phyloP scores from a whole-genome alignment of 2,113 vertebrate species.

The Baryphthengus martii region DNA sequence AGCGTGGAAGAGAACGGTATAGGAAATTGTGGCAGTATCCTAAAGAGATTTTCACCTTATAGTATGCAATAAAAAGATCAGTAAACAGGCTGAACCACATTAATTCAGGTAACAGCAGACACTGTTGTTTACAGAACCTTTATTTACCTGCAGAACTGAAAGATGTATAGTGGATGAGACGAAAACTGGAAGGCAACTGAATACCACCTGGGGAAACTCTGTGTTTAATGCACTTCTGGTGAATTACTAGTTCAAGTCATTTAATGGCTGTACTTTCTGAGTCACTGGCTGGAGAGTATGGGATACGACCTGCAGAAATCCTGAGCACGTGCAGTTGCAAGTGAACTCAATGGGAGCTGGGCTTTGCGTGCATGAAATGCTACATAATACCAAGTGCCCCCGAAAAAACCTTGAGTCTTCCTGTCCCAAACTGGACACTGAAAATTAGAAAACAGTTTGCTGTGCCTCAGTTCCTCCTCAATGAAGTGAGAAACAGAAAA shows the following conservation, averaged over 20 bases:
- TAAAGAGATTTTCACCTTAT: not conserved
- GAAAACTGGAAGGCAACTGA: not conserved
- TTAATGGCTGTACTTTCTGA: not conserved
- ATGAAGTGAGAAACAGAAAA: not conserved
- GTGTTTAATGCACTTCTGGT: not conserved
- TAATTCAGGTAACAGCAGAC: not conserved
- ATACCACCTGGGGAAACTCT: not conserved
- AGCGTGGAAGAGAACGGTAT: not conserved
- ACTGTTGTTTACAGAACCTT: not conserved
- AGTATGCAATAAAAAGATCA: not conserved
- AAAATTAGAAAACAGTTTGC: not conserved
- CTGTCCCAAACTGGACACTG: not conserved
- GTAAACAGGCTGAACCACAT: not conserved
- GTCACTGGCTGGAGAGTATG: not conserved
- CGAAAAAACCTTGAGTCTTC: not conserved
- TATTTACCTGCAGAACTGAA: not conserved
- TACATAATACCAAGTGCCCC: not conserved
- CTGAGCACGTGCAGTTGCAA: not conserved
- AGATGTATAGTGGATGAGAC: not conserved
- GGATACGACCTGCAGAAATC: not conserved
- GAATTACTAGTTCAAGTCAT: not conserved
- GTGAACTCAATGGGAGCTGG: not conserved
- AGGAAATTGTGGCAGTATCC: not conserved
- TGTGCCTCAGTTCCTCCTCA: not conserved
- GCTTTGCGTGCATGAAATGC: not conserved